Base-by-base conservation (phyloP, 2,888 invertebrate species). In the Drosophila histrio region DNA sequence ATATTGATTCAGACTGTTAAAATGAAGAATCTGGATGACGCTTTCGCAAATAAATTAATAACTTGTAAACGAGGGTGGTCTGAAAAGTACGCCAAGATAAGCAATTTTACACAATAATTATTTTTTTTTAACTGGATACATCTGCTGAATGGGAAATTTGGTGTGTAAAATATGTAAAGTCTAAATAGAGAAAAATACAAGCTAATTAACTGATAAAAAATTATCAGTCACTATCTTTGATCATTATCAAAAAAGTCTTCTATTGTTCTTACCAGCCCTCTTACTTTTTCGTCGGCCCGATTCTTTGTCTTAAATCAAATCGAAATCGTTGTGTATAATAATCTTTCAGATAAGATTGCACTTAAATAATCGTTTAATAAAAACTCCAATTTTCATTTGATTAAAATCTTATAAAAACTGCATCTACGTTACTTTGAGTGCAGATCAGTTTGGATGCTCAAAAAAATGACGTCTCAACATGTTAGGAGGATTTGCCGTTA, bases 351-450 rank as follows among this genome's bases (percentile, higher is more conserved):
- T 72, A 39, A 72, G 67, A 74, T 63, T 43, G 28, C 7, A 11
- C 6, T n/a, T n/a, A n/a, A n/a, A n/a, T n/a, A n/a, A n/a, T n/a
- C n/a, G n/a, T n/a, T n/a, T n/a, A n/a, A n/a, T n/a, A n/a, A n/a
- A n/a, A n/a, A n/a, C n/a, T n/a, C n/a, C n/a, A n/a, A n/a, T n/a
- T n/a, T n/a, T n/a, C n/a, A n/a, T n/a, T n/a, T n/a, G n/a, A n/a
- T n/a, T n/a, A n/a, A n/a, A n/a, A n/a, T n/a, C n/a, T n/a, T 85
- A 79, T 79, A 79, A 62, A 78, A 67, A 46, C 28, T n/a, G 9
- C 21, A 9, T 11, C 2, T 2, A 2, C 26, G 3, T 8, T 7
- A 1, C 8, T 22, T 4, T 22, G 4, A 2, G 19, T 30, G 52
- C 15, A 73, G 58, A 77, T 47, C 2, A 19, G 32, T 24, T 39